Conservation (phyloP, 2,113 vertebrate species). For the Abramis brama region DNA sequence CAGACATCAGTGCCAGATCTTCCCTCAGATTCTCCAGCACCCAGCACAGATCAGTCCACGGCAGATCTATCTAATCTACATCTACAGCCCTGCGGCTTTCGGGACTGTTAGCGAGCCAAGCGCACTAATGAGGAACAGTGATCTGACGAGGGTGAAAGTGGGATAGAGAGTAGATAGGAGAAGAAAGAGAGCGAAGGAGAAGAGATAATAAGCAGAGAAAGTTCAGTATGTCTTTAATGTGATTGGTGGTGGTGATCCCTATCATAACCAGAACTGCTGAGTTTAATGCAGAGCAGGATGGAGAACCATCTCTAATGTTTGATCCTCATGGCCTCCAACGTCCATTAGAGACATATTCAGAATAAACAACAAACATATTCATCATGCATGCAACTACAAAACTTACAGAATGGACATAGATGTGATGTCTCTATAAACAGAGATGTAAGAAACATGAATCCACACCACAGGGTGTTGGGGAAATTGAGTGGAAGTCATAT, state of each 20-base stretch:
- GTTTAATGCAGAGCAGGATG: slow-evolving; percentile 37
- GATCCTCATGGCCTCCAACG: background rate
- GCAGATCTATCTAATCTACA: slow-evolving; percentile 37
- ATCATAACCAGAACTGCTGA: slow-evolving; percentile 5
- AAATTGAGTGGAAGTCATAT: background rate
- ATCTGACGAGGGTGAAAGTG: slow-evolving; percentile 40
- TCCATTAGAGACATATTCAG: background rate
- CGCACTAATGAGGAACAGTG: slow-evolving; percentile 16
- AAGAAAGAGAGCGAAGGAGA: background rate
- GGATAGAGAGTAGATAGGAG: slow-evolving; percentile 18
- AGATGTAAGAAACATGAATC: background rate
- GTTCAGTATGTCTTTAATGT: slow-evolving; percentile 5
- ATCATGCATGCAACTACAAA: slow-evolving; percentile 20
- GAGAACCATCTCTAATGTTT: background rate
- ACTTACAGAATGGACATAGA: background rate
- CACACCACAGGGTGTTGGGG: background rate
- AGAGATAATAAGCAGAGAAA: slow-evolving; percentile 17
- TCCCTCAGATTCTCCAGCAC: slow-evolving; percentile 4
- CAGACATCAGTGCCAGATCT: slow-evolving; percentile 29
- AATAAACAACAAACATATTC: slow-evolving; percentile 12
- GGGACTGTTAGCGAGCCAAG: slow-evolving; percentile 32
- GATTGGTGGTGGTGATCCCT: slow-evolving; percentile 42
- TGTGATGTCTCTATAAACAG: slow-evolving; percentile 18
- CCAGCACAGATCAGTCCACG: slow-evolving; percentile 8
- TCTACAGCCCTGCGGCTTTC: slow-evolving; percentile 27